Evolutionary conservation across 2,888 invertebrate genomes (phyloP).

Genomic region (Plebejus anna): DNA sequence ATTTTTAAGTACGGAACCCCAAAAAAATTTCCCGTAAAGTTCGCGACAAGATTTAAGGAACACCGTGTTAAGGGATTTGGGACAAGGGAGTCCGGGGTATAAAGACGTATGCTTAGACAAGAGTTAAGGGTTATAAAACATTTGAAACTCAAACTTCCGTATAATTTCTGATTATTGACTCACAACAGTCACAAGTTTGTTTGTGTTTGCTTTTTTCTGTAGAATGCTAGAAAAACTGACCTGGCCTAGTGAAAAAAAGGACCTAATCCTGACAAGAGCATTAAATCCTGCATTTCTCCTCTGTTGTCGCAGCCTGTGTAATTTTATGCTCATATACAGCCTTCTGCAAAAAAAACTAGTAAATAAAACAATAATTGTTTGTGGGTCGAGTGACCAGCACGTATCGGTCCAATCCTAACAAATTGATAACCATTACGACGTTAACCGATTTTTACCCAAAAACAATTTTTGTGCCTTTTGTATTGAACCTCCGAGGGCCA

Average conservation of each 20-base stretch:
- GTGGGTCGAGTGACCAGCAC: not conserved
- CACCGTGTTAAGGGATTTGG: constrained; percentile 4
- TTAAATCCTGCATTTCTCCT: no score
- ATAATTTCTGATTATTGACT: not conserved
- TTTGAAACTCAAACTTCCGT: not conserved
- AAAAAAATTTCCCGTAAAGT: not conserved
- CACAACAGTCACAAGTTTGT: not conserved
- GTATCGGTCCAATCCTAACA: constrained; percentile 34
- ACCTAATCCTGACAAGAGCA: no score
- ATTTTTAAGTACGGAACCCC: not conserved
- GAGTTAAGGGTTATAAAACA: not conserved
- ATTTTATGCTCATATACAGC: no score
- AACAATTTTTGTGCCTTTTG: not conserved
- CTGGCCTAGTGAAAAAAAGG: no score
- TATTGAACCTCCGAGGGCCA: not conserved
- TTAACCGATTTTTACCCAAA: constrained; percentile 8
- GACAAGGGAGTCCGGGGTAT: not conserved
- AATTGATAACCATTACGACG: constrained; percentile 32
- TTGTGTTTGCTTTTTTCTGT: no score
- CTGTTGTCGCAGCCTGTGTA: no score
- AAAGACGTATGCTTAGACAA: not conserved
- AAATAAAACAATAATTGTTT: not conserved
- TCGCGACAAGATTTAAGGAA: constrained; percentile 6
- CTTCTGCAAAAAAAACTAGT: no score
- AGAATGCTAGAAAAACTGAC: no score